Evolutionary conservation across 1,140 invertebrate species (phyloP).

Genomic region (Nasonia vitripennis): DNA sequence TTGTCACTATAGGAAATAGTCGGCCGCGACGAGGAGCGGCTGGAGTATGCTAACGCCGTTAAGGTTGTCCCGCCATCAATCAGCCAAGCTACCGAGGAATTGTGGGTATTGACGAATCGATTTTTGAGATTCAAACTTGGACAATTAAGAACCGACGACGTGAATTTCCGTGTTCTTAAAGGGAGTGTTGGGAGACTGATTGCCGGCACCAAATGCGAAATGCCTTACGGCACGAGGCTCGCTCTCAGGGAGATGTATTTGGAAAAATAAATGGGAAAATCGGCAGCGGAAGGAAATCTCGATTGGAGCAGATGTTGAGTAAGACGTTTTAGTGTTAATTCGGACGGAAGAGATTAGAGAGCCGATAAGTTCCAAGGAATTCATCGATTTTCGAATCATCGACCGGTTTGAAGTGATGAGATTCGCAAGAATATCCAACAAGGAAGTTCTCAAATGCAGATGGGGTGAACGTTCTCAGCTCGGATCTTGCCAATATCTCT

Average conservation of each 20-base stretch:
- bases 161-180: conserved; percentile 21
- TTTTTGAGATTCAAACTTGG: conserved; percentile 2
- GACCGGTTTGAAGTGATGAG: background rate
- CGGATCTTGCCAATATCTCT: background rate
- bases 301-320: background rate
- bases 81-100: conserved; percentile 8
- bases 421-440: background rate
- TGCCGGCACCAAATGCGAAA: conserved; percentile 1
- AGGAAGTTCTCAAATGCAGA: background rate
- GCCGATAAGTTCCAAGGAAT: background rate
- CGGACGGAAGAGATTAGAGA: background rate
- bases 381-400: background rate
- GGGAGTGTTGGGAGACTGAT: background rate
- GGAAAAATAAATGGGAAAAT: conserved; percentile 4
- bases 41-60: background rate
- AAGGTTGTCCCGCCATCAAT: background rate
- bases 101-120: background rate
- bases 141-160: background rate
- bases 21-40: background rate
- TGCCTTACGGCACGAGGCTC: background rate
- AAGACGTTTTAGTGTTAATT: background rate
- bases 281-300: background rate
- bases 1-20: conserved; percentile 14
- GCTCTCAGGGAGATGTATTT: background rate
- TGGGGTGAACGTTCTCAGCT: background rate